A percentile compares a stretch with the other conserved stretches of the same genome.
Conservation (phyloP, 2,888 invertebrate genomes). For the Drosophila lutescens region DNA sequence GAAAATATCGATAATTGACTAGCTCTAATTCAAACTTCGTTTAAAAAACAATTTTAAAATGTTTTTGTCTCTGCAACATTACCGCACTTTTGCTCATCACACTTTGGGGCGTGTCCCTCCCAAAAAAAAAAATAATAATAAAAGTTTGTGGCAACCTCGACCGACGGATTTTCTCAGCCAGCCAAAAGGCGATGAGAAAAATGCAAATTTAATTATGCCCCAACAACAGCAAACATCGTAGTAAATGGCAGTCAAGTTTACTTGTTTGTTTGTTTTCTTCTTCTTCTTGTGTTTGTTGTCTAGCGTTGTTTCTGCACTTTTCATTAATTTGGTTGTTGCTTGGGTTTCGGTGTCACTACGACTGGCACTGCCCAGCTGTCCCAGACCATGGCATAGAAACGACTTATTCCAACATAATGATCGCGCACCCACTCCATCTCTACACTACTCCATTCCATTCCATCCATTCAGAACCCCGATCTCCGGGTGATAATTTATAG, state of each 20-base stretch:
- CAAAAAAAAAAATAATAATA: not conserved
- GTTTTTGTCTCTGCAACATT: not conserved
- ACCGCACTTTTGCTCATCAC: constrained; percentile 1
- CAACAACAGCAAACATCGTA: constrained; percentile 24
- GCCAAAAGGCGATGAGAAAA: constrained; percentile 43
- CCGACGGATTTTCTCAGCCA: constrained; percentile 50
- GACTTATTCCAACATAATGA: constrained; percentile 53
- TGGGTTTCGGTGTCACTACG: constrained; percentile 41
- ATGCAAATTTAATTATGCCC: constrained; percentile 68
- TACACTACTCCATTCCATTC: not conserved
- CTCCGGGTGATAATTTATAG: constrained; percentile 57
- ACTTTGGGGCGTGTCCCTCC: constrained; percentile 20
- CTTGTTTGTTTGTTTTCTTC: constrained; percentile 39
- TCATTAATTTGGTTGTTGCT: constrained; percentile 28
- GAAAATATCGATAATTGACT: too few species aligned
- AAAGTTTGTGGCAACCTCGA: constrained; percentile 35
- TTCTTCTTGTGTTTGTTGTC: not conserved
- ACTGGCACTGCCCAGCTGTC: constrained; percentile 51
- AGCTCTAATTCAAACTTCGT: too few species aligned
- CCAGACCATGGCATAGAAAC: constrained; percentile 83
- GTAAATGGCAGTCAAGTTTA: constrained; percentile 39
- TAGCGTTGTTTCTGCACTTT: constrained; percentile 28
- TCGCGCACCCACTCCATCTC: constrained; percentile 1
- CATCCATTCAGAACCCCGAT: not conserved
- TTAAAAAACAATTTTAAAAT: not conserved